These are phyloP conservation scores for Trachemys scripta DNA, from an alignment of 2,113 vertebrate species.

Conservation along the genomic window DNA sequence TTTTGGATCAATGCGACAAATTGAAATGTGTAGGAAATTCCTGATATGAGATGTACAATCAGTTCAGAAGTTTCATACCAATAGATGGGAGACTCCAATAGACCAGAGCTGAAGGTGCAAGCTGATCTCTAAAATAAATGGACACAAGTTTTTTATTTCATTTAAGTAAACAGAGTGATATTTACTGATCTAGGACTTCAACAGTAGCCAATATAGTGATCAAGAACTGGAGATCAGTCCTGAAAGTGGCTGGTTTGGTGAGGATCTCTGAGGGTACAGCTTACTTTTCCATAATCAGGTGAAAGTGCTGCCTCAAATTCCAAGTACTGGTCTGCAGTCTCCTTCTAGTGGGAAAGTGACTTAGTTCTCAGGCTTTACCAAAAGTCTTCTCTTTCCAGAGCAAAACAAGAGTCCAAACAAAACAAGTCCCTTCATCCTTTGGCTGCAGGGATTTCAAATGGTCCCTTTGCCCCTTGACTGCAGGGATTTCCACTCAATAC, in stretches of 20 bases:
- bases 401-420: background rate
- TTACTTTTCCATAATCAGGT: background rate
- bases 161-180: constrained; percentile 32
- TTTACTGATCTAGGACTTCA: constrained; percentile 40
- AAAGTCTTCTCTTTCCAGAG: background rate
- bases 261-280: background rate
- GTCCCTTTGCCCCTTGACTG: background rate
- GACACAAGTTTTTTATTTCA: constrained; percentile 51
- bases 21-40: constrained; percentile 53
- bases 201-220: background rate
- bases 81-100: constrained; percentile 61
- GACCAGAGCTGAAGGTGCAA: constrained; percentile 54
- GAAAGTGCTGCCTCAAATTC: background rate
- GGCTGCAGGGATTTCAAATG: background rate
- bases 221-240: background rate
- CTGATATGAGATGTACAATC: constrained; percentile 49
- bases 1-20: constrained; percentile 32
- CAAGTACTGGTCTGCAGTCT: background rate
- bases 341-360: background rate
- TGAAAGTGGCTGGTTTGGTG: background rate
- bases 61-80: constrained; percentile 68
- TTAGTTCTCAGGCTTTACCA: background rate
- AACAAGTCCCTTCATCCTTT: background rate
- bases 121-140: constrained; percentile 56
- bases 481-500: background rate